Conservation (phyloP, 2,797 vertebrate species). For the Tiaroga cobitis region DNA sequence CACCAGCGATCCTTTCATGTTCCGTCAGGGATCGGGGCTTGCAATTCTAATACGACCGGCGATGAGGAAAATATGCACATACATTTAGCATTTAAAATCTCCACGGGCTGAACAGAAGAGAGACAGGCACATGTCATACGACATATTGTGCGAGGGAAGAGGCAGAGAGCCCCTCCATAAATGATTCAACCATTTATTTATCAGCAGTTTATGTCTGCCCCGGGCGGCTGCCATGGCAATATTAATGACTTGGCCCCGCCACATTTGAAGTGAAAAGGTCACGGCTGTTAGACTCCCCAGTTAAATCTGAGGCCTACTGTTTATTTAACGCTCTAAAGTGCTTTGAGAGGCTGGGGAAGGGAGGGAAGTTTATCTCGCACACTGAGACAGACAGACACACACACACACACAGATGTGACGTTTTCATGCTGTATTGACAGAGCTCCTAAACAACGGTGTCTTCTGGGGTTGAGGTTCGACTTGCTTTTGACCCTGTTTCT, state of each 20-base stretch:
- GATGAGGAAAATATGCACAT: slow-evolving; percentile 99
- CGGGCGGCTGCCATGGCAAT: slow-evolving; percentile 79
- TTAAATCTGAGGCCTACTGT: slow-evolving; percentile 67
- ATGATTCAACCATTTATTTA: slow-evolving; percentile 89
- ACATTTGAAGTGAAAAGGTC: slow-evolving; percentile 82
- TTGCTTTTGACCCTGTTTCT: slow-evolving; percentile 18
- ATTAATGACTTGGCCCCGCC: slow-evolving; percentile 79
- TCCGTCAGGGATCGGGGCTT: slow-evolving; percentile 69
- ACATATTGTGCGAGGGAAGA: slow-evolving; percentile 71
- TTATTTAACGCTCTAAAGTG: slow-evolving; percentile 49
- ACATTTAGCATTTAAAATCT: slow-evolving; percentile 96
- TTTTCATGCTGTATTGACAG: slow-evolving; percentile 30
- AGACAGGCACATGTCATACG: slow-evolving; percentile 89
- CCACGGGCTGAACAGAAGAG: slow-evolving; percentile 88
- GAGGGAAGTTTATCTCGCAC: slow-evolving; percentile 45
- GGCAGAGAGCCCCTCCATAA: slow-evolving; percentile 78
- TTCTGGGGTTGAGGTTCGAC: slow-evolving; percentile 20
- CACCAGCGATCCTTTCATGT: slow-evolving; percentile 97
- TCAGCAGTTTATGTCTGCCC: slow-evolving; percentile 86
- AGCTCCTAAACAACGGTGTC: slow-evolving; percentile 30
- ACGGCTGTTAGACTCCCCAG: slow-evolving; percentile 68
- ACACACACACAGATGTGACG: slow-evolving; percentile 29
- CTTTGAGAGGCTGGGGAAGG: slow-evolving; percentile 23
- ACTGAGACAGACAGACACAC: slow-evolving; percentile 53
- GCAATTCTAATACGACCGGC: slow-evolving; percentile 95